Evolutionary conservation across 2,113 vertebrate species (phyloP), one percentile per base, ranked within the genome.

Genomic region (Bettongia penicillata): DNA sequence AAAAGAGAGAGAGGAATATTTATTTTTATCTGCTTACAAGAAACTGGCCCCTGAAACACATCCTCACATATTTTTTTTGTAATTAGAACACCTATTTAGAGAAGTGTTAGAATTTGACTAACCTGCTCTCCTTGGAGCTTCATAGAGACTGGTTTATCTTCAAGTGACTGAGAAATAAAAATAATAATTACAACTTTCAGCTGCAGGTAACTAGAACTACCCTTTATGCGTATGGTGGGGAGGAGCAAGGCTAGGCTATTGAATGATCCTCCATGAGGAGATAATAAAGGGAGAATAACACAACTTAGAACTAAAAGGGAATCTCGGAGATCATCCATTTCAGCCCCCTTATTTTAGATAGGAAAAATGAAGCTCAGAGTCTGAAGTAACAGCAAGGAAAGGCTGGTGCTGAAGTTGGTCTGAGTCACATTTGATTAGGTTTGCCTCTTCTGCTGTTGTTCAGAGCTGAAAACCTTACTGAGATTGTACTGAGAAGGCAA

Each of bases 61-160:
- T 19, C 68, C 68, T 22, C 6, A 77, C 43, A 77, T 48, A n/a
- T 48, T 48, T 48, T 3, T 77, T 43, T 77, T 77, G 68, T 43
- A 77, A 77, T 77, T n/a, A 77, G 16, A 77, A 77, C 6, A 7
- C n/a, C 37, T 77, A 43, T n/a, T 43, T 43, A 43, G 68, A 43
- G 4, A 43, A 43, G 68, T n/a, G 68, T 43, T 14, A 25, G 28
- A 24, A 93, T 77, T 84, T 90, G 77, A 95, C 57, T 90, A 68
- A 95, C 68, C 91, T 93, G 51, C 57, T 95, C 92, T 49, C n/a
- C 53, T 49, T 91, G 49, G 68, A 84, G 47, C 16, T 6, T 26
- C 31, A 53, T 84, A 77, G 28, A 28, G 68, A 95, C 53, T 43
- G 68, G 57, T 91, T 31, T 7, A 84, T 37, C 14, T 84, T 53